These are phyloP conservation scores for Molossus alvarezi DNA, from an alignment of 2,797 vertebrate species.

Conservation along the genomic window DNA sequence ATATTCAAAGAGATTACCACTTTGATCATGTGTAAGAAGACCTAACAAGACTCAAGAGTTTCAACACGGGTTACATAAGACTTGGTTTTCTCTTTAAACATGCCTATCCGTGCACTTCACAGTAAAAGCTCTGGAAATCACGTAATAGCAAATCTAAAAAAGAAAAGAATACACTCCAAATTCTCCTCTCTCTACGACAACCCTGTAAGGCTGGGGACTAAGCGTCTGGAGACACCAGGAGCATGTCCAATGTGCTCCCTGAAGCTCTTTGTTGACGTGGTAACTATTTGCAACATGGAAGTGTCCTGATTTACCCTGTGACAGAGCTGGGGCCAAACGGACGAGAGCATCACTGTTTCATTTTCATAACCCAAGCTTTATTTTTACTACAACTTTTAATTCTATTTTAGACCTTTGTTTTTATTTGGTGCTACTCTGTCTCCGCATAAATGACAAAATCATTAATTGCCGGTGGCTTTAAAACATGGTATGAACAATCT, in stretches of 20 bases:
- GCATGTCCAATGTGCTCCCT: not conserved
- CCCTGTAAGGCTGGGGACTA: not conserved
- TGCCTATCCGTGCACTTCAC: not conserved
- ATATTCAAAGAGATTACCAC: not conserved
- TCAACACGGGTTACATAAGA: not conserved
- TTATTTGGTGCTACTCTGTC: not conserved
- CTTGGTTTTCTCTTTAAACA: slow-evolving; percentile 21
- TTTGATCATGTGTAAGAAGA: not conserved
- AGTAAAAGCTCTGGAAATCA: slow-evolving; percentile 15
- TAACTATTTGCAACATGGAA: not conserved
- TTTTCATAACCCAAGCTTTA: not conserved
- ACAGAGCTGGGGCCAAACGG: not conserved
- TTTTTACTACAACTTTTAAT: not conserved
- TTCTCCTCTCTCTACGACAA: not conserved
- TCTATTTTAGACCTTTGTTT: not conserved
- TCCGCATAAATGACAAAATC: slow-evolving; percentile 1
- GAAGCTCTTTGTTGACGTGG: not conserved
- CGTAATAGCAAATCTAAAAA: not conserved
- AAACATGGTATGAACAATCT: not conserved
- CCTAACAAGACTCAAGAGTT: not conserved
- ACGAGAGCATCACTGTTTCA: not conserved
- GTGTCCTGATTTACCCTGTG: not conserved
- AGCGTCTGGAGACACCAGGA: not conserved
- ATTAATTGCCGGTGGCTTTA: not conserved
- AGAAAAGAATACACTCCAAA: not conserved